Conservation (phyloP, 2,113 vertebrate species). For the Haliaeetus leucogaster region DNA sequence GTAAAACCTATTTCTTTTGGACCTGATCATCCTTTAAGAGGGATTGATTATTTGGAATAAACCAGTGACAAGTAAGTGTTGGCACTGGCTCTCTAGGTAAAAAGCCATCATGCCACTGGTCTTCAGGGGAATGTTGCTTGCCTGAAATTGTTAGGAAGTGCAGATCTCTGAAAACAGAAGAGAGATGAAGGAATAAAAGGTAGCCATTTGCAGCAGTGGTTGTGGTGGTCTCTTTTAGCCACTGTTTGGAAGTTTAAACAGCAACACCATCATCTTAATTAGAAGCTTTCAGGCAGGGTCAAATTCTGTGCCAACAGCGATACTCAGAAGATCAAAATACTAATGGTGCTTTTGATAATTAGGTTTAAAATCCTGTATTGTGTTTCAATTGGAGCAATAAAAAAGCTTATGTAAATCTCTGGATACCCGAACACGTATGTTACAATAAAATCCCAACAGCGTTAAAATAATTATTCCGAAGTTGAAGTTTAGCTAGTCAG, state of each 20-base stretch:
- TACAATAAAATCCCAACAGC: background rate
- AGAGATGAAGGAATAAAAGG: background rate
- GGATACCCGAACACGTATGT: background rate
- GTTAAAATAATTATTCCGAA: background rate
- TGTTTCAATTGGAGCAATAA: background rate
- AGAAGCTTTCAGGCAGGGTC: background rate
- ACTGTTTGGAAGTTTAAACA: background rate
- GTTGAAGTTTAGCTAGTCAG: background rate
- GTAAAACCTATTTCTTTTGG: constrained; percentile 37
- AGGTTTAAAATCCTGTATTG: constrained; percentile 17
- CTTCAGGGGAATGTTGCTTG: background rate
- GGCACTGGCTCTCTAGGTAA: background rate
- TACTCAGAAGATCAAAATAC: constrained; percentile 42
- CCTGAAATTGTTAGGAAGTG: background rate
- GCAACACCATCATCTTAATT: background rate
- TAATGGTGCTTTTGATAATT: constrained; percentile 40
- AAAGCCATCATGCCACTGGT: background rate
- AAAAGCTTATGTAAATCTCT: background rate
- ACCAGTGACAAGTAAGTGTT: background rate
- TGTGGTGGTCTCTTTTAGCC: background rate
- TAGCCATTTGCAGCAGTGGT: background rate
- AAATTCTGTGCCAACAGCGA: background rate
- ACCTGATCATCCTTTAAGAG: constrained; percentile 27
- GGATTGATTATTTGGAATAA: constrained; percentile 26
- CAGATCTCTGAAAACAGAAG: background rate